A percentile compares a stretch with the other conserved stretches of the same genome.
Conservation (phyloP, 2,888 invertebrate genomes). For the Aleiodes leptofemur region DNA sequence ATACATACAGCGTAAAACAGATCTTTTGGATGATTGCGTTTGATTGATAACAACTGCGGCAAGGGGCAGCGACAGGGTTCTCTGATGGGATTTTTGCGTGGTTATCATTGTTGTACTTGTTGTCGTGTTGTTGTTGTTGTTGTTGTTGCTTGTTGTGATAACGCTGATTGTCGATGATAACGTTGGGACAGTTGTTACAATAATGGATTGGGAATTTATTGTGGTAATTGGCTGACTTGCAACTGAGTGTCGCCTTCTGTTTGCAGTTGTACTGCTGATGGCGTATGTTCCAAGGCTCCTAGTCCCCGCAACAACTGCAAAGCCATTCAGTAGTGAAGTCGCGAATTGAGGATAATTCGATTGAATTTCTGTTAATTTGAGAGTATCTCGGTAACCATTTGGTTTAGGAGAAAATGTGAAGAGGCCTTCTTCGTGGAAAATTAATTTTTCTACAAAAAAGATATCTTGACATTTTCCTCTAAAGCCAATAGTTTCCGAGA, state of each 20-base stretch:
- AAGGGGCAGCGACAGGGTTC: constrained; percentile 84
- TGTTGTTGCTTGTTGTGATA: constrained; percentile 55
- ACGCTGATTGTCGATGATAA: constrained; percentile 50
- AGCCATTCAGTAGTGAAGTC: constrained; percentile 57
- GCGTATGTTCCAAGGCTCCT: constrained; percentile 70
- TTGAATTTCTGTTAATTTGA: no score
- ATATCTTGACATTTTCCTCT: no score
- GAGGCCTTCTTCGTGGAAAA: no score
- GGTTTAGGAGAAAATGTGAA: no score
- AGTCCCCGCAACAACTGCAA: constrained; percentile 72
- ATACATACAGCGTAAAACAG: constrained; percentile 75
- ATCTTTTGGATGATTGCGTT: constrained; percentile 75
- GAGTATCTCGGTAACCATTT: no score
- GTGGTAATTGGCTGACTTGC: constrained; percentile 72
- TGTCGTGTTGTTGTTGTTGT: constrained; percentile 61
- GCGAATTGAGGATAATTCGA: no score
- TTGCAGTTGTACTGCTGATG: constrained; percentile 64
- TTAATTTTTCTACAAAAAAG: no score
- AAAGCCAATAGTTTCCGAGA: no score
- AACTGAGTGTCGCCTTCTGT: constrained; percentile 74
- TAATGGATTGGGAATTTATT: constrained; percentile 73
- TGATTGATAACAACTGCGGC: constrained; percentile 77
- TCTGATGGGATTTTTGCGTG: constrained; percentile 78
- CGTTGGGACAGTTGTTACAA: constrained; percentile 66
- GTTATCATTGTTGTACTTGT: constrained; percentile 64